Evolutionary conservation across 2,797 vertebrate species (phyloP), one percentile per base, ranked within the genome.

Genomic region (Myotis myotis): DNA sequence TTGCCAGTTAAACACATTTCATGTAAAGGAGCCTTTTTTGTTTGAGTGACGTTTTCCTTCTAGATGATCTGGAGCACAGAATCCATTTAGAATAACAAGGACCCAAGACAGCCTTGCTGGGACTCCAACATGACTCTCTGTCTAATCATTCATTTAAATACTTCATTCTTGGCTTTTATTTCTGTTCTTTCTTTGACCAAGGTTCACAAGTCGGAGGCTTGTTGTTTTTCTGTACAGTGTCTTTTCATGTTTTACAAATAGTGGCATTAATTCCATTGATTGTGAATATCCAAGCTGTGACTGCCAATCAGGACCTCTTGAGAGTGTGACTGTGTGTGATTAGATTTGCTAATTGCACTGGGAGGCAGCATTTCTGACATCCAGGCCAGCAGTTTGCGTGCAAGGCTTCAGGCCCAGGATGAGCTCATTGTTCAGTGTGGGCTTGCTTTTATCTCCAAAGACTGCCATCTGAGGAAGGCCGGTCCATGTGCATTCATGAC

Each of bases 1-100:
- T 96, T 98, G 87, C 87, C 74, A 71, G 89, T 97, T 97, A 96
- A 97, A 93, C 74, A 97, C 79, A 94, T 94, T 94, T 96, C 76
- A 13, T 93, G 64, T 97, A 88, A 75, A 96, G 91, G 57, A 91
- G 83, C 49, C 33, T 78, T 97, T 94, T 91, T 55, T 1, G 78
- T 93, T 93, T 91, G 96, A 96, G 51, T 93, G 96, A 85, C 96
- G 49, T 38, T 95, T 97, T 97, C 92, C 81, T 96, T 95, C 60
- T 57, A 93, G 89, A 41, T 85, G 93, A 91, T 80, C 51, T 47
- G n/a, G 83, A 95, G 44, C 60, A 87, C 8, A 57, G 47, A 92
- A 60, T 89, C 70, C n/a, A 51, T 81, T 88, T 44, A 82, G 91
- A 91, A 94, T 96, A 66, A 92, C 80, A 95, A 89, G 62, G n/a